Evolutionary conservation across 1,140 invertebrate genomes (phyloP), one percentile per base, ranked within the genome.

Genomic region (Drosophila carrolli): DNA sequence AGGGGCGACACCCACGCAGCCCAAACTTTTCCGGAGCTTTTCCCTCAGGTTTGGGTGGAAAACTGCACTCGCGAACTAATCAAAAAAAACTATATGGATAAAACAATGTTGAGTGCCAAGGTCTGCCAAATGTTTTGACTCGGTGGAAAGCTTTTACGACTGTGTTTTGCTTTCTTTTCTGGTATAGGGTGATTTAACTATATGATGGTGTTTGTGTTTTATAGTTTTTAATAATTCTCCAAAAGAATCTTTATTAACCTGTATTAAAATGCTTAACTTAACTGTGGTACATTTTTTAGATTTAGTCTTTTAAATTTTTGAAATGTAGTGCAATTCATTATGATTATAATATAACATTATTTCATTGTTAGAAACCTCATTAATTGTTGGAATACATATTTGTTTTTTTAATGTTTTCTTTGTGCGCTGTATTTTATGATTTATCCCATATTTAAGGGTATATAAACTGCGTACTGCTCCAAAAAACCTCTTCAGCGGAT

Each of bases 41-140:
- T 78, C 29, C 43, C 9, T n/a, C n/a, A 16, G 55, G 54, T 16
- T 47, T 46, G 35, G 41, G 46, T 48, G 40, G 40, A 40, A 51
- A 66, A 63, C 50, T 76, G 62, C 74, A 76, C 61, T 47, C 11
- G 11, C 4, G 61, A 54, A 68, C 48, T 54, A 53, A 29, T 32
- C n/a, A 40, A 55, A 43, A 43, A 59, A 46, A 61, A 50, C 47
- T 61, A 29, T 53, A 38, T 44, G 43, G 40, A 32, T 41, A 23
- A 38, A 61, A 53, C 40, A 16, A 67, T 47, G 54, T 9, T 40
- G 67, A 56, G 51, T 62, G 41, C 58, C 82, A 82, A 85, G 75
- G 78, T 86, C 74, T 78, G 61, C 56, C 43, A 75, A 75, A 75
- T 75, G 81, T 81, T 84, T 70, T 73, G 81, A 68, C 70, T 70